These are phyloP conservation scores for Catajapyx aquilonaris DNA, from an alignment of 1,140 invertebrate species.

Conservation along the genomic window DNA sequence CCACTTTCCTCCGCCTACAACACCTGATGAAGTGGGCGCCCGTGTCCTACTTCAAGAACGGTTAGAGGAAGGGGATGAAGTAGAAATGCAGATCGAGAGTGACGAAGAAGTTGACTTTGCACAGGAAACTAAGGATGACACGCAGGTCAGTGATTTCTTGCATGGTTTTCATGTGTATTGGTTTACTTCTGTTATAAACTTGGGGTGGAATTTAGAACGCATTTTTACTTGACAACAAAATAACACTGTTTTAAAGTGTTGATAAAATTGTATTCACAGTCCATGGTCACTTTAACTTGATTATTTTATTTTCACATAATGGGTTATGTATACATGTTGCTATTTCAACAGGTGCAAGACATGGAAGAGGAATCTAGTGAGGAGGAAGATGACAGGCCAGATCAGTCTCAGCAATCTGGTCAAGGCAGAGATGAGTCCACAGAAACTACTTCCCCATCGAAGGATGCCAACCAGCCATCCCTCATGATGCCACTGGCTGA, in stretches of 20 bases:
- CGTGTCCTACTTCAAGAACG: conserved; percentile 45
- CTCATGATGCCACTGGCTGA: conserved; percentile 71
- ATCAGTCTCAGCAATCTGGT: no score
- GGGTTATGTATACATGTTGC: no score
- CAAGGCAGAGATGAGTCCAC: no score
- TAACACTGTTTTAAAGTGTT: no score
- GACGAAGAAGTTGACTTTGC: conserved; percentile 36
- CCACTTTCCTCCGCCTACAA: conserved; percentile 90
- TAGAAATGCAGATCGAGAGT: conserved; percentile 55
- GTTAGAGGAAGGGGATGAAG: conserved; percentile 37
- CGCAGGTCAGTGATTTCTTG: conserved; percentile 15
- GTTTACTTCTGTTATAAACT: no score
- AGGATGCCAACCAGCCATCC: conserved; percentile 29
- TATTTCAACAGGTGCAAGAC: conserved; percentile 41
- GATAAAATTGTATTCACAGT: no score
- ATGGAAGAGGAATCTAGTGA: conserved; percentile 72
- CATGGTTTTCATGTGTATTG: background rate
- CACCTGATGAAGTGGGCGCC: conserved; percentile 88
- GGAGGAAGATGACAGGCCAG: conserved; percentile 43
- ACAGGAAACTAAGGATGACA: conserved; percentile 22
- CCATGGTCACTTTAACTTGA: no score
- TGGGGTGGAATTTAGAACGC: no score
- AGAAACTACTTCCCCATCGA: no score
- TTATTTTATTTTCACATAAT: no score
- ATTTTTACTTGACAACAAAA: no score